Evolutionary conservation across 2,888 invertebrate species (phyloP), one percentile per base, ranked within the genome.

Genomic region (Brachyptera putata): DNA sequence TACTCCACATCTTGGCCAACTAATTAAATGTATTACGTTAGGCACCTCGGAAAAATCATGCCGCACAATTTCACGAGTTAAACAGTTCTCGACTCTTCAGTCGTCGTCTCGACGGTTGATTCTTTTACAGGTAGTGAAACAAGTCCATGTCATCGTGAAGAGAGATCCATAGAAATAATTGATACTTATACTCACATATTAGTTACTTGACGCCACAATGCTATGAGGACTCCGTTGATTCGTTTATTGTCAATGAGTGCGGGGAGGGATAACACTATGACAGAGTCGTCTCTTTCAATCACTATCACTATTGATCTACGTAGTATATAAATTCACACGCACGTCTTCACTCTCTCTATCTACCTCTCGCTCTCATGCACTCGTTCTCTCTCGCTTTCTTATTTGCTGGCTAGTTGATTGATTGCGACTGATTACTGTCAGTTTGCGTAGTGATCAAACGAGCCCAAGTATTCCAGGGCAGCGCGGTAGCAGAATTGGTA

Each of bases 401-500:
- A 30, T 30, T 30, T 7, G n/a, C n/a, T n/a, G 11, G 30, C 30
- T 7, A 5, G 30, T 5, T 5, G 30, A 30, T 11, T 30, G 30
- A 30, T 7, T 11, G 30, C 30, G 30, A 11, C 13, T 22, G 34
- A 2, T 18, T 63, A 61, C 34, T 34, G 61, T 87, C 85, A 91
- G 82, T 89, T 91, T 75, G 91, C 85, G 79, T 93, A 93, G 77
- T 97, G 95, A 79, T 97, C 96, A 78, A 97, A 98, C 22, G 95
- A 96, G 69, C 95, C 95, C 75, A 99, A 84, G 79, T 98, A 99
- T 76, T 99, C 99, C 75, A 98, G 83, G 69, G 97, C 96, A 63
- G 99, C 97, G 70, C 95, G 89, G 79, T 99, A 99, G 80, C 98
- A 97, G 81, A 99, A 99, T 77, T 98, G 95, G 79, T 99, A 99